phyloP scores from a whole-genome alignment of 2,888 invertebrate species.

The Noctua fimbriata region DNA sequence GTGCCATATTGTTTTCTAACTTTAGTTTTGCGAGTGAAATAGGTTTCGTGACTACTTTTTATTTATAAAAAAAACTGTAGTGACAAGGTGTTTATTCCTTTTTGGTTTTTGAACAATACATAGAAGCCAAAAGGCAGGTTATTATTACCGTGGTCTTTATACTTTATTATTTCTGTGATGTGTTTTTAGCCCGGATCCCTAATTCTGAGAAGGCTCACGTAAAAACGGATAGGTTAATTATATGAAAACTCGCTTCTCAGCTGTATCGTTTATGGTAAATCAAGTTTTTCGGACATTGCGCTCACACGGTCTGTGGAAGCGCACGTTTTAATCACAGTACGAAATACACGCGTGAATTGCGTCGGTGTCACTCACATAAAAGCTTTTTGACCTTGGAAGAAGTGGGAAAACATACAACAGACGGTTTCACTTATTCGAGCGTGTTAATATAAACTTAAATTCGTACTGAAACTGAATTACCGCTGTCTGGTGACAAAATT shows the following conservation, averaged over 20 bases:
- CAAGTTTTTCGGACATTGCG: neutral
- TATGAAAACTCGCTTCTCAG: neutral
- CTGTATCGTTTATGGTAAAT: neutral
- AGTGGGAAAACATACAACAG: neutral
- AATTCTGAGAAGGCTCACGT: conserved; percentile 2
- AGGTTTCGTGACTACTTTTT: conserved; percentile 41
- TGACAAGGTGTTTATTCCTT: conserved; percentile 28
- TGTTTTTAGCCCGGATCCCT: neutral
- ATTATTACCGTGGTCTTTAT: neutral
- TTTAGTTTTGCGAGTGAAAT: conserved; percentile 51
- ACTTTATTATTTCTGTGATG: conserved; percentile 9
- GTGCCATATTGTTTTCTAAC: conserved; percentile 58
- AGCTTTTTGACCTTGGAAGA: neutral
- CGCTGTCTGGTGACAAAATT: neutral
- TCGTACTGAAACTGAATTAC: conserved; percentile 3
- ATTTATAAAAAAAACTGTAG: conserved; percentile 21
- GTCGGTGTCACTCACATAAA: no score
- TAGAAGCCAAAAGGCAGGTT: conserved; percentile 17
- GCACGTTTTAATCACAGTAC: neutral
- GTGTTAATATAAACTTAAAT: neutral
- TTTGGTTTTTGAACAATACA: conserved; percentile 15
- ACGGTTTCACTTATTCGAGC: neutral
- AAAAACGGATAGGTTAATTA: neutral
- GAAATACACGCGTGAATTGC: neutral
- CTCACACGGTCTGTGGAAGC: neutral